These are phyloP conservation scores for Pseudachorutes palmiensis DNA, from an alignment of 1,140 invertebrate genomes.

Conservation along the genomic window DNA sequence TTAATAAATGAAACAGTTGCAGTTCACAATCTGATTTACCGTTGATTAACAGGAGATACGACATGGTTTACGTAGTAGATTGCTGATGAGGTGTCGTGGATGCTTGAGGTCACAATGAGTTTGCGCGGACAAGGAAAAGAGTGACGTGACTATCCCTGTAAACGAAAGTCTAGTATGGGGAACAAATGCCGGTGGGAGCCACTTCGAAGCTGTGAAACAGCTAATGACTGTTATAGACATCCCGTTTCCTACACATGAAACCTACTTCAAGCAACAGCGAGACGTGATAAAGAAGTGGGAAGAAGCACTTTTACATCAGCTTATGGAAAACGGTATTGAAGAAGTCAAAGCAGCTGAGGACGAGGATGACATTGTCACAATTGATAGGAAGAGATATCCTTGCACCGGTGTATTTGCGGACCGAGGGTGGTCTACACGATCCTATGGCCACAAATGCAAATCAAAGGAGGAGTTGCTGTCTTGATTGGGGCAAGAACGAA, in stretches of 20 bases:
- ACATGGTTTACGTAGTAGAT: not conserved
- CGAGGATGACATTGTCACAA: not conserved
- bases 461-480: constrained; percentile 16
- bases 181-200: not conserved
- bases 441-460: constrained; percentile 8
- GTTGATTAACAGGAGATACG: not conserved
- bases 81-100: not conserved
- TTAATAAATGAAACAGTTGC: not conserved
- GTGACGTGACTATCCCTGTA: not conserved
- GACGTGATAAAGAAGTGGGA: not conserved
- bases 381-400: not conserved
- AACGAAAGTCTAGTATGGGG: not conserved
- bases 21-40: not conserved
- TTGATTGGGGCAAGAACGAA: constrained; percentile 40
- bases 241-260: not conserved
- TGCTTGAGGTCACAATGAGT: not conserved
- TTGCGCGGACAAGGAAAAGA: not conserved
- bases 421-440: constrained; percentile 10
- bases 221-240: not conserved
- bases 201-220: not conserved
- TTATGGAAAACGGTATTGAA: constrained; percentile 5
- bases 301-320: not conserved
- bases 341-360: not conserved
- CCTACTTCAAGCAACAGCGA: not conserved
- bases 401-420: constrained; percentile 7